Conservation (phyloP, 2,797 vertebrate genomes). For the Notamacropus eugenii region DNA sequence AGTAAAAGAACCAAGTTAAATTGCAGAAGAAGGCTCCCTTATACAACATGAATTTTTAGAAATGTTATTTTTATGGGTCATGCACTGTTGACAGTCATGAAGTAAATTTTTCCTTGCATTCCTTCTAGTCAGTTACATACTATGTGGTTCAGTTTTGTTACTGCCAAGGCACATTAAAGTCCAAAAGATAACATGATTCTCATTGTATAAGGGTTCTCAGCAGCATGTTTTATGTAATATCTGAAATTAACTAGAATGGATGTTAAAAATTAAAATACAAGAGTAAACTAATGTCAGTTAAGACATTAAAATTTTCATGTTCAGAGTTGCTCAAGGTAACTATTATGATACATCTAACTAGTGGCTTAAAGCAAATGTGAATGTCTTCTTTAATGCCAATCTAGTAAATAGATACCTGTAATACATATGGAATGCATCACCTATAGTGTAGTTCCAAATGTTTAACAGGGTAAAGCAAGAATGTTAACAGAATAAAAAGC, state of each 20-base stretch:
- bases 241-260: slow-evolving; percentile 76
- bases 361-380: slow-evolving; percentile 50
- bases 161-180: slow-evolving; percentile 43
- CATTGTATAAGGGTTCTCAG: slow-evolving; percentile 89
- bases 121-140: slow-evolving; percentile 47
- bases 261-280: slow-evolving; percentile 75
- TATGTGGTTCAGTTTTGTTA: not conserved
- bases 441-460: not conserved
- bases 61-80: slow-evolving; percentile 70
- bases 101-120: slow-evolving; percentile 43
- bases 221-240: slow-evolving; percentile 82
- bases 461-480: slow-evolving; percentile 27
- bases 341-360: slow-evolving; percentile 30
- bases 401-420: slow-evolving; percentile 43
- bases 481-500: not conserved
- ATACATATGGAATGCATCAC: slow-evolving; percentile 18
- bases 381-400: slow-evolving; percentile 55
- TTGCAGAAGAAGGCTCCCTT: slow-evolving; percentile 85
- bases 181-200: slow-evolving; percentile 75
- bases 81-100: slow-evolving; percentile 51
- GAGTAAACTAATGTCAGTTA: slow-evolving; percentile 68
- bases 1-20: slow-evolving; percentile 88
- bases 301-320: slow-evolving; percentile 70
- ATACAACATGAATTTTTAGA: slow-evolving; percentile 84
- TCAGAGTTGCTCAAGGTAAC: slow-evolving; percentile 25